Conservation (phyloP, 92 coral and sea anemone species). For the Epizoanthus illoricatus region DNA sequence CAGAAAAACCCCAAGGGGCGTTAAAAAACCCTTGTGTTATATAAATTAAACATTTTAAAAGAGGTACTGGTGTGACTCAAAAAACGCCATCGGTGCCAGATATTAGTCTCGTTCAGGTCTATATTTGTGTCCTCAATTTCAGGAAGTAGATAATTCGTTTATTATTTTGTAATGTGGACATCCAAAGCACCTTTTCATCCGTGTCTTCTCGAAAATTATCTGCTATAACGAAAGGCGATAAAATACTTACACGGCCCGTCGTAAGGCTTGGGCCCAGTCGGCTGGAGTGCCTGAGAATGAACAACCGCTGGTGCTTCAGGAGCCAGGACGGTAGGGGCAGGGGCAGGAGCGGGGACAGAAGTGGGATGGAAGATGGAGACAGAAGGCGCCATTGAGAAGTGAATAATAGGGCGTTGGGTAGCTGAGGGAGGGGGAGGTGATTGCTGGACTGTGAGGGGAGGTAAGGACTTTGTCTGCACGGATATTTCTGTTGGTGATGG, state of each 20-base stretch:
- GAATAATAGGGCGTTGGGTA: background rate
- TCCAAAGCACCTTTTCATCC: no score
- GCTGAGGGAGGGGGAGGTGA: background rate
- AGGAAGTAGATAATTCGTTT: no score
- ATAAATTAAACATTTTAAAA: no score
- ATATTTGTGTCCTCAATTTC: no score
- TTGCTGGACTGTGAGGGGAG: background rate
- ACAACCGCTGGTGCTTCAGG: background rate
- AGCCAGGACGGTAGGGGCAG: conserved; percentile 4
- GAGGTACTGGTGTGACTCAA: no score
- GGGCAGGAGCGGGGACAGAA: background rate
- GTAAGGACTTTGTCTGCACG: background rate
- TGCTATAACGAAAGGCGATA: background rate
- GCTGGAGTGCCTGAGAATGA: background rate
- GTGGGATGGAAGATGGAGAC: background rate
- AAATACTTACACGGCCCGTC: conserved; percentile 33
- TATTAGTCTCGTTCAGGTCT: no score
- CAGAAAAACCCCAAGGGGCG: no score
- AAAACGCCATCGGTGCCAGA: no score
- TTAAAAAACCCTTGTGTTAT: no score
- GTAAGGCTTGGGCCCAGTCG: conserved; percentile 21
- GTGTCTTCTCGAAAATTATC: background rate
- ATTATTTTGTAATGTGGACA: no score
- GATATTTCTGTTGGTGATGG: background rate
- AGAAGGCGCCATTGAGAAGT: conserved; percentile 20